These are phyloP conservation scores for Okapia johnstoni DNA, from an alignment of 2,113 vertebrate species.

Conservation along the genomic window DNA sequence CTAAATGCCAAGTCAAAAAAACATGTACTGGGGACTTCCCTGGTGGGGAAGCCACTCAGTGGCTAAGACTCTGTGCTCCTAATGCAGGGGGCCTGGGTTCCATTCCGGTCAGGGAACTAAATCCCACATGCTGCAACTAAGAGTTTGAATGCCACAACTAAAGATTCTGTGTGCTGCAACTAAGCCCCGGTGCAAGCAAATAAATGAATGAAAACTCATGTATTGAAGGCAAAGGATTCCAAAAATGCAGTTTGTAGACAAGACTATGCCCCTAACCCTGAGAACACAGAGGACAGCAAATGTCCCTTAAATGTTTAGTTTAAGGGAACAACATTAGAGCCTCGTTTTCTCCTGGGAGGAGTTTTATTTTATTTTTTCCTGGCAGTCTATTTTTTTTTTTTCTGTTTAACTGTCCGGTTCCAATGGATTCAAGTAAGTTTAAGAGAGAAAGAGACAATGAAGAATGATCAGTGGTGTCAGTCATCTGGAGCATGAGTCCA, in stretches of 20 bases:
- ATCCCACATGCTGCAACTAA: background rate
- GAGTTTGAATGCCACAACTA: background rate
- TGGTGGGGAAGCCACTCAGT: too few species aligned
- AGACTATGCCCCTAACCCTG: background rate
- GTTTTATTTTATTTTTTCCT: background rate
- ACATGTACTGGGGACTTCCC: background rate
- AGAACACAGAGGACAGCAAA: background rate
- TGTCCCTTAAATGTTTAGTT: background rate
- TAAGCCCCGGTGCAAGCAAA: background rate
- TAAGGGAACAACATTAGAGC: background rate
- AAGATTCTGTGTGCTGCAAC: background rate
- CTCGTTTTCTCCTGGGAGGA: background rate
- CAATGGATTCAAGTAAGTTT: background rate
- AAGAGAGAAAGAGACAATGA: background rate
- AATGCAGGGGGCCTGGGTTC: background rate
- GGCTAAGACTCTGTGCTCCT: background rate
- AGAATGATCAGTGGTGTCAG: background rate
- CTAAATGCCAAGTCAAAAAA: background rate
- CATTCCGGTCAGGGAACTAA: background rate
- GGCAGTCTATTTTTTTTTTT: background rate
- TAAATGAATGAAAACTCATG: background rate
- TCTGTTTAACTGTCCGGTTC: background rate
- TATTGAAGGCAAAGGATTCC: background rate
- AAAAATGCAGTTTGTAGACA: background rate
- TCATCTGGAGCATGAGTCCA: accelerated